A percentile compares a stretch with the other conserved stretches of the same genome.
Conservation (phyloP, 2,113 vertebrate species). For the Chamaetylas fuelleborni region DNA sequence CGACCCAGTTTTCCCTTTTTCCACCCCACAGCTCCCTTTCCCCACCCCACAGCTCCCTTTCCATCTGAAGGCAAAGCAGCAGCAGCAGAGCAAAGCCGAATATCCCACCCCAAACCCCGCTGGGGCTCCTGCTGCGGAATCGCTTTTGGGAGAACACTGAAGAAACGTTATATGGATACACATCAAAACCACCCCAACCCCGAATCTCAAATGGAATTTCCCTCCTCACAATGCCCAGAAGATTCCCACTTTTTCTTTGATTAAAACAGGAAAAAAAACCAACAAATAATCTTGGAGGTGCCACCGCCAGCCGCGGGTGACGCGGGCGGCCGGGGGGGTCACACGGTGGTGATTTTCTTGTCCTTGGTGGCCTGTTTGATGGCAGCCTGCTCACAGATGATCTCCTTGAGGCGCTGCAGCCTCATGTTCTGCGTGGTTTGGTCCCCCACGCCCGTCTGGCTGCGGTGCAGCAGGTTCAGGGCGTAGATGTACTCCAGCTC, state of each 20-base stretch:
- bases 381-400: constrained; percentile 96
- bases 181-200: neutral
- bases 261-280: neutral
- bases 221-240: neutral
- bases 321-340: fast-evolving
- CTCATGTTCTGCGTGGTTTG: constrained; percentile 91
- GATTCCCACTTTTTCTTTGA: neutral
- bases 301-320: fast-evolving
- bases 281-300: too few species aligned
- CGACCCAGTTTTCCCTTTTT: neutral
- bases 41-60: neutral
- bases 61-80: neutral
- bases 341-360: constrained; percentile 65
- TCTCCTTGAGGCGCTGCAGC: constrained; percentile 95
- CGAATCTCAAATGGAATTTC: neutral
- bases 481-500: constrained; percentile 98
- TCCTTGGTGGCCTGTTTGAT: constrained; percentile 99
- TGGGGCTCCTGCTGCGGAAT: neutral
- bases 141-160: neutral
- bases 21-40: neutral
- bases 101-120: neutral
- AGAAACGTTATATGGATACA: fast-evolving
- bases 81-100: neutral
- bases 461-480: constrained; percentile 91
- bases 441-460: constrained; percentile 96